A percentile compares a stretch with the other conserved stretches of the same genome.
Conservation (phyloP, 1,140 invertebrate species). For the Ruditapes philippinarum region DNA sequence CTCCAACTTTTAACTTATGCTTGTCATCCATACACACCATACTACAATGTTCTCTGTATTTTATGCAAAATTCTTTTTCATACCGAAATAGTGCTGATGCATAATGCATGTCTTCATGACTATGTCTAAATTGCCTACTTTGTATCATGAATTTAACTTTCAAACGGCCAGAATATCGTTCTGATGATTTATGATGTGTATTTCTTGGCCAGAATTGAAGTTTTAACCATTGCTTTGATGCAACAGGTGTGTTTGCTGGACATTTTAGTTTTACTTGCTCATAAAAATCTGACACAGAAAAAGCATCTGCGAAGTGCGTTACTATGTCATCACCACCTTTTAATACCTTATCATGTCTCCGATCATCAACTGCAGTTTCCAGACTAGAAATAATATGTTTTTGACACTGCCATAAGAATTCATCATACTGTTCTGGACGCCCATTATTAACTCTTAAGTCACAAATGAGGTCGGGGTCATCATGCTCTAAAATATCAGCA, state of each 20-base stretch:
- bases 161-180: background rate
- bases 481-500: background rate
- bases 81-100: constrained; percentile 69
- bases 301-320: constrained; percentile 49
- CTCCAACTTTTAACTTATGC: constrained; percentile 64
- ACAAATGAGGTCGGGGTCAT: background rate
- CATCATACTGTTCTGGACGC: background rate
- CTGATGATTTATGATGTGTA: background rate
- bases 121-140: background rate
- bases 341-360: constrained; percentile 27
- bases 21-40: constrained; percentile 72
- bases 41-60: constrained; percentile 44
- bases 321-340: background rate
- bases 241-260: background rate
- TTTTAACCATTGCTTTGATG: background rate
- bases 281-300: constrained; percentile 35
- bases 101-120: constrained; percentile 62
- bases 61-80: constrained; percentile 61
- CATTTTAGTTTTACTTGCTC: constrained; percentile 38
- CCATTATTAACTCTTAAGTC: background rate
- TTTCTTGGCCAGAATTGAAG: background rate
- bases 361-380: background rate
- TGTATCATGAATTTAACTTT: background rate
- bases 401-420: background rate
- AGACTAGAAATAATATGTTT: background rate